Conservation (phyloP, 1,140 invertebrate genomes). For the Drosophila takahashii region DNA sequence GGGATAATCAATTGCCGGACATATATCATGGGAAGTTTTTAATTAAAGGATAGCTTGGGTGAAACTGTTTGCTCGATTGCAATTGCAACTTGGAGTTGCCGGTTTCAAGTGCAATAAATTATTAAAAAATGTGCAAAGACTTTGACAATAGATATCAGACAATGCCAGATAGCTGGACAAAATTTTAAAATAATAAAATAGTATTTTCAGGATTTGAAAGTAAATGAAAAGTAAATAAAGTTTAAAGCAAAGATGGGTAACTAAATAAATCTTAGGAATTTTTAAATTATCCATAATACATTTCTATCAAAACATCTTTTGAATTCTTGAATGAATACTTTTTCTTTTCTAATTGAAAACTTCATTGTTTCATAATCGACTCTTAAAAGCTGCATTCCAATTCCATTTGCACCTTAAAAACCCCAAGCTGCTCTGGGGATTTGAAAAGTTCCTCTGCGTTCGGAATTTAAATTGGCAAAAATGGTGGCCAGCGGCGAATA, state of each 20-base stretch:
- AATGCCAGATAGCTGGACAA: neutral
- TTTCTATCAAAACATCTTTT: too few relatives aligned
- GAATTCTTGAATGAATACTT: neutral
- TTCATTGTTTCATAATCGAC: neutral
- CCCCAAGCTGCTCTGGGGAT: neutral
- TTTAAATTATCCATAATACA: too few relatives aligned
- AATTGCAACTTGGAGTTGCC: constrained; percentile 5
- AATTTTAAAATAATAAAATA: neutral
- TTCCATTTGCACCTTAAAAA: constrained; percentile 18
- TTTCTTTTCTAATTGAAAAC: constrained; percentile 1
- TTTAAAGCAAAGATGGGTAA: too few relatives aligned
- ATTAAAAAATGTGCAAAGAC: neutral
- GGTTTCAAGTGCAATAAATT: neutral
- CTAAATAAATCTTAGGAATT: too few relatives aligned
- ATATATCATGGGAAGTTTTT: constrained; percentile 56
- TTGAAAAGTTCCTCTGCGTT: constrained; percentile 4
- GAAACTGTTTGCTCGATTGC: constrained; percentile 9
- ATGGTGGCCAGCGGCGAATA: constrained; percentile 27
- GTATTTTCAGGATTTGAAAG: too few relatives aligned
- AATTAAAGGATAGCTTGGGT: constrained; percentile 39
- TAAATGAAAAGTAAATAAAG: too few relatives aligned
- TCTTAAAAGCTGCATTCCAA: neutral
- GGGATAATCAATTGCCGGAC: constrained; percentile 34
- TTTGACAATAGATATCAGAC: neutral
- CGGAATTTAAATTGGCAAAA: constrained; percentile 31